A percentile compares a stretch with the other conserved stretches of the same genome.
These are phyloP conservation scores for Indicator indicator DNA, from an alignment of 2,113 vertebrate species.

Conservation along the genomic window DNA sequence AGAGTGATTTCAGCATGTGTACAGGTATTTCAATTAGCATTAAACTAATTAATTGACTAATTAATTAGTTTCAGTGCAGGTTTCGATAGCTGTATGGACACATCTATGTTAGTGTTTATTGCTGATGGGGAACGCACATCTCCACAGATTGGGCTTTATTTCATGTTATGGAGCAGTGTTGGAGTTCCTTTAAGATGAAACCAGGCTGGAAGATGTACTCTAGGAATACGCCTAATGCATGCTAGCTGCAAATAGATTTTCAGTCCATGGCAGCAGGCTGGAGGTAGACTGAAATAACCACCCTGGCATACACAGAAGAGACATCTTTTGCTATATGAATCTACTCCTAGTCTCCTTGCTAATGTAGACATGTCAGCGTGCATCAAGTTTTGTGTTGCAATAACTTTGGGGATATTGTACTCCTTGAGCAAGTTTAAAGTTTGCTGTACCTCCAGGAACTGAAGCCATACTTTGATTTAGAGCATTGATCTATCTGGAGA, in stretches of 20 bases:
- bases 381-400: neutral
- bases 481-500: neutral
- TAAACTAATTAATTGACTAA: constrained; percentile 25
- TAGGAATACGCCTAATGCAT: neutral
- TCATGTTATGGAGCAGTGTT: neutral
- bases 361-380: neutral
- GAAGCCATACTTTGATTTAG: neutral
- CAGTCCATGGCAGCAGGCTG: neutral
- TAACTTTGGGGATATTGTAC: neutral
- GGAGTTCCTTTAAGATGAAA: neutral
- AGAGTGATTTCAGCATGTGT: neutral
- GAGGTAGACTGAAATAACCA: neutral
- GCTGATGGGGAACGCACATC: neutral
- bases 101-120: neutral
- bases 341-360: neutral
- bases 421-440: neutral
- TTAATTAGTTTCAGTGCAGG: constrained; percentile 17
- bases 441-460: neutral
- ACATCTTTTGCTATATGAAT: neutral
- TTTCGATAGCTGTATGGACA: neutral
- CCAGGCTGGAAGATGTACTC: neutral
- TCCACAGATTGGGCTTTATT: neutral
- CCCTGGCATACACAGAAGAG: neutral
- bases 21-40: neutral
- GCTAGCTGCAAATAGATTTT: neutral